phyloP scores from a whole-genome alignment of 2,113 vertebrate species.

The Anser cygnoides region DNA sequence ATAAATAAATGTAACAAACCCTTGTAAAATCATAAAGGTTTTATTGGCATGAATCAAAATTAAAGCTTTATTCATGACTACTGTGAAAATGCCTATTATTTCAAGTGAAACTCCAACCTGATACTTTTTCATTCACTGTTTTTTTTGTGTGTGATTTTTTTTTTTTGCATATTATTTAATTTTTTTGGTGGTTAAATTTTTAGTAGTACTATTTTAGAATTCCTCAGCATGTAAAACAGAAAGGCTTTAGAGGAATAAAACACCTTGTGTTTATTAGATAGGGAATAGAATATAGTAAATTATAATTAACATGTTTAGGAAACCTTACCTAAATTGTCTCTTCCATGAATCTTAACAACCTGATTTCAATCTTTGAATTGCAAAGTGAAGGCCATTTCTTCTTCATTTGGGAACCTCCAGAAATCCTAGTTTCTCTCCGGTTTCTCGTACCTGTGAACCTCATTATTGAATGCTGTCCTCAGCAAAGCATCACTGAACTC shows the following conservation, averaged over 20 bases:
- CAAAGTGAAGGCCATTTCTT: background rate
- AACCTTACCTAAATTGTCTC: background rate
- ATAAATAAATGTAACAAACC: background rate
- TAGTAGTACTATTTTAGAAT: background rate
- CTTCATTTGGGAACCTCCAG: background rate
- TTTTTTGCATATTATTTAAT: background rate
- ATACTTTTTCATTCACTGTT: background rate
- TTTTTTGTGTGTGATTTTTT: background rate
- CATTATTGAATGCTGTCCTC: background rate
- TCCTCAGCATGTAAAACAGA: background rate
- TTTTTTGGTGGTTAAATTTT: background rate
- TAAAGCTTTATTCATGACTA: background rate
- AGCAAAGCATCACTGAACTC: background rate
- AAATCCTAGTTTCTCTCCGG: background rate
- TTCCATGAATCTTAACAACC: background rate
- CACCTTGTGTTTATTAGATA: background rate
- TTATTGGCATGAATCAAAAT: background rate
- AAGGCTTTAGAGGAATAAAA: background rate
- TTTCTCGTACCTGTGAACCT: background rate
- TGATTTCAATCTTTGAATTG: background rate
- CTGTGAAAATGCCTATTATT: background rate
- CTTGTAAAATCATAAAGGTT: background rate
- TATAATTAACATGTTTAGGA: background rate
- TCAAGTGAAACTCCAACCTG: background rate
- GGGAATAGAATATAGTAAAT: background rate